A percentile compares a stretch with the other conserved stretches of the same genome.
Evolutionary conservation across 2,888 invertebrate species (phyloP).

Genomic region (Argyresthia albistria): DNA sequence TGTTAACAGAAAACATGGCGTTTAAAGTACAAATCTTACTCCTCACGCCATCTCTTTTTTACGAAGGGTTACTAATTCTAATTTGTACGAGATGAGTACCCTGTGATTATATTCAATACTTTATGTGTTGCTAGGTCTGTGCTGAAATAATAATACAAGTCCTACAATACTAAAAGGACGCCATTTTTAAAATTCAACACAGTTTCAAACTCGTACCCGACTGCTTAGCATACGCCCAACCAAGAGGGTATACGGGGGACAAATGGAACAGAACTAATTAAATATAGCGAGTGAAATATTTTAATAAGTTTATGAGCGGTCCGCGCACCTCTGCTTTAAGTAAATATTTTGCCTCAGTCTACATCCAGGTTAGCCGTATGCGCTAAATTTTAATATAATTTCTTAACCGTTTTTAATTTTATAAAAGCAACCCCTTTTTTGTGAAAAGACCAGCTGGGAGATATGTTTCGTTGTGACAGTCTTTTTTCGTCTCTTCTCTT

Average conservation of each 20-base stretch:
- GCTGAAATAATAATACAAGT: no score
- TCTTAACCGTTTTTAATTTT: slow-evolving; percentile 42
- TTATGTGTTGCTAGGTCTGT: no score
- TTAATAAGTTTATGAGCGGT: slow-evolving; percentile 66
- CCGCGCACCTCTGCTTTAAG: slow-evolving; percentile 42
- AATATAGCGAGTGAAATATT: slow-evolving; percentile 64
- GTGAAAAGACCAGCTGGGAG: background rate
- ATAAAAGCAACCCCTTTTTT: slow-evolving; percentile 36
- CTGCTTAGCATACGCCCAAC: background rate
- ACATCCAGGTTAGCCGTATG: slow-evolving; percentile 26
- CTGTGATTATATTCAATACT: no score
- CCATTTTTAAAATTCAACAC: background rate
- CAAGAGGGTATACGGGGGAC: slow-evolving; percentile 29
- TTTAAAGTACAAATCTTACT: no score
- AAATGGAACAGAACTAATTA: slow-evolving; percentile 63
- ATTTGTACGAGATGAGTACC: no score
- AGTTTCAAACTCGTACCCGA: background rate
- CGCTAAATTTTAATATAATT: slow-evolving; percentile 69
- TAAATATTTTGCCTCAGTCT: slow-evolving; percentile 44
- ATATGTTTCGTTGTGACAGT: slow-evolving; percentile 2
- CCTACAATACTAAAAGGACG: no score
- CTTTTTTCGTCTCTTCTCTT: background rate
- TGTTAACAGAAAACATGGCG: no score
- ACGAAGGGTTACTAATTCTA: no score
- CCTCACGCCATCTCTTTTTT: no score